Evolutionary conservation across 2,888 invertebrate species (phyloP).

Genomic region (Agriopis marginaria): DNA sequence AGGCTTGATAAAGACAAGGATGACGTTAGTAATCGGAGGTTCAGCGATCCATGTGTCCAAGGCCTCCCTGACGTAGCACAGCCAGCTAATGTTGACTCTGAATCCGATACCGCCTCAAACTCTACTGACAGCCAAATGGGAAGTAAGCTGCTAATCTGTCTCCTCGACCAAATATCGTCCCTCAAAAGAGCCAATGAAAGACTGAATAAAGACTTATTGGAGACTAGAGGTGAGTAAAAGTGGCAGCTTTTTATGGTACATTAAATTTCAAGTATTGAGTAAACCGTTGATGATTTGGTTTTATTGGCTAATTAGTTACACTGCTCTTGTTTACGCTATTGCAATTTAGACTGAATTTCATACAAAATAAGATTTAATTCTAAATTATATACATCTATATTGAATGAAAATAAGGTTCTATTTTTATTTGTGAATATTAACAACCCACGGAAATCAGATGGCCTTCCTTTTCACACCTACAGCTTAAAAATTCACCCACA

Average conservation of each 20-base stretch:
- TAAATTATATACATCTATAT: too few species aligned
- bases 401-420: background rate
- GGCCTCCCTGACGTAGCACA: constrained; percentile 76
- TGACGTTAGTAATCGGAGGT: constrained; percentile 85
- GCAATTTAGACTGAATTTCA: constrained; percentile 17
- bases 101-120: constrained; percentile 84
- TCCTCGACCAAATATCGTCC: constrained; percentile 91
- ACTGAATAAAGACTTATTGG: constrained; percentile 91
- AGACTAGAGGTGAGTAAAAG: constrained; percentile 87
- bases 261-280: constrained; percentile 29
- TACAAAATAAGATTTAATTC: background rate
- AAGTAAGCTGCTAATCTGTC: constrained; percentile 86
- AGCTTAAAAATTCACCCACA: constrained; percentile 48
- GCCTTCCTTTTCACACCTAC: constrained; percentile 56
- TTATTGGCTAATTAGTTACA: constrained; percentile 37
- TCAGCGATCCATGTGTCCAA: constrained; percentile 89
- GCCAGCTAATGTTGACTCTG: constrained; percentile 81
- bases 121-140: constrained; percentile 85
- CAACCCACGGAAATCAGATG: constrained; percentile 31
- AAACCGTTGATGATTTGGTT: constrained; percentile 32
- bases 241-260: constrained; percentile 20
- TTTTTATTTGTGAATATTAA: constrained; percentile 21
- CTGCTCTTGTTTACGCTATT: constrained; percentile 15
- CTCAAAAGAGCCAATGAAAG: constrained; percentile 91
- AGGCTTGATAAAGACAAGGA: constrained; percentile 82